These are phyloP conservation scores for Cranoglanis bouderius DNA, from an alignment of 2,113 vertebrate species.

Conservation along the genomic window DNA sequence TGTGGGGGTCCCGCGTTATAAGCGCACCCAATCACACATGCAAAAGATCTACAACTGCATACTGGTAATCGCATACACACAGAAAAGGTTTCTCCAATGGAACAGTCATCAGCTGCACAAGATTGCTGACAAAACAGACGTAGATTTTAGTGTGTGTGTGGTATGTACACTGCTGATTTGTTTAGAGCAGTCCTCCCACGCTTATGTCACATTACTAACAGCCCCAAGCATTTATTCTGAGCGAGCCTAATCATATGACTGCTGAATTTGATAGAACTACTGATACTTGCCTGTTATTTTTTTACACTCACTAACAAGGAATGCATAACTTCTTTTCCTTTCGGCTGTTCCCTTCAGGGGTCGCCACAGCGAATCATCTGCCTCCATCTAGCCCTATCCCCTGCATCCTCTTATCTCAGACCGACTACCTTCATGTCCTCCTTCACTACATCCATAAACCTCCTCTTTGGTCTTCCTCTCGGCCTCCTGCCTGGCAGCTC, in stretches of 20 bases:
- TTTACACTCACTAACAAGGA: not conserved
- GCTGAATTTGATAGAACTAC: not conserved
- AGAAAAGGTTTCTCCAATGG: not conserved
- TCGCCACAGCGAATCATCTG: too few relatives aligned
- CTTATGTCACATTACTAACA: conserved; percentile 18
- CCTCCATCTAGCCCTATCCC: too few relatives aligned
- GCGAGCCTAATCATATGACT: conserved; percentile 14
- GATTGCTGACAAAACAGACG: not conserved
- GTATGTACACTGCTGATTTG: not conserved
- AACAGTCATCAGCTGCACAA: not conserved
- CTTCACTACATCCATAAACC: too few relatives aligned
- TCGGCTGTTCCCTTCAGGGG: too few relatives aligned
- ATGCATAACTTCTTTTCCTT: too few relatives aligned
- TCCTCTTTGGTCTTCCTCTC: too few relatives aligned
- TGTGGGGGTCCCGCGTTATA: not conserved
- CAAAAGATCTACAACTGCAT: not conserved
- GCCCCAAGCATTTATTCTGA: conserved; percentile 7
- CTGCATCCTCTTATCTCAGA: too few relatives aligned
- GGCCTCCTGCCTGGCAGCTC: too few relatives aligned
- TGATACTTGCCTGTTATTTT: not conserved
- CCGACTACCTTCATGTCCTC: too few relatives aligned
- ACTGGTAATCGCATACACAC: conserved; percentile 13
- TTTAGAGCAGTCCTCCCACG: not conserved
- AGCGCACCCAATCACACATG: not conserved
- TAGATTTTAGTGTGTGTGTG: not conserved